Evolutionary conservation across 2,888 invertebrate genomes (phyloP).

Genomic region (Coelopa pilipes): DNA sequence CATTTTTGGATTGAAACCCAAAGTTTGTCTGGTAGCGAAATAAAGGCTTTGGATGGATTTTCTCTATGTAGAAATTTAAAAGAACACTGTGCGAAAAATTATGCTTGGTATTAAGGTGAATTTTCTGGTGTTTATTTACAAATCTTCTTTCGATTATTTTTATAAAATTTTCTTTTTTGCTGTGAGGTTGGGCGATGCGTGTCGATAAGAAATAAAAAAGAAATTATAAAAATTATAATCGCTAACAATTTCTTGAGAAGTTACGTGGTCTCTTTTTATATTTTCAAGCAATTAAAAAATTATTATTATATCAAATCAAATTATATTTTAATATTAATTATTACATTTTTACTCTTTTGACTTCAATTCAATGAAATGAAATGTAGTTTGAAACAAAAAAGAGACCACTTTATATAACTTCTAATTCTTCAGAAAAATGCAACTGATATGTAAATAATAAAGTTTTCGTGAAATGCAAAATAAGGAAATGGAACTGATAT

Average conservation of each 20-base stretch:
- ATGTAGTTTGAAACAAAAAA: too few species aligned
- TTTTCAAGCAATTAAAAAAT: not conserved
- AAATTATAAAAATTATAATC: not conserved
- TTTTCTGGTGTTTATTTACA: constrained; percentile 5
- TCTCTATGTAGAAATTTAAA: constrained; percentile 25
- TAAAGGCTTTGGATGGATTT: constrained; percentile 46
- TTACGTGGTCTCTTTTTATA: too few species aligned
- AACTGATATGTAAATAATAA: not conserved
- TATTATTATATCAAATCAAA: not conserved
- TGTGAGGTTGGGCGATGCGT: constrained; percentile 14
- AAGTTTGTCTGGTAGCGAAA: constrained; percentile 49
- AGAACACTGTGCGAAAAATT: constrained; percentile 16
- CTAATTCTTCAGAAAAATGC: not conserved
- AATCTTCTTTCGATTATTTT: not conserved
- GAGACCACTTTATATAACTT: too few species aligned
- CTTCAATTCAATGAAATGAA: too few species aligned
- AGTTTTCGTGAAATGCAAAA: constrained; percentile 2
- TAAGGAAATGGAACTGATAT: not conserved
- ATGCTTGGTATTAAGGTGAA: not conserved
- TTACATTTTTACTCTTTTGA: not conserved
- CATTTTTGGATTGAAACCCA: not conserved
- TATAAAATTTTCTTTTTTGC: not conserved
- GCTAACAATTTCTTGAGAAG: not conserved
- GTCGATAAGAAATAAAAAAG: not conserved
- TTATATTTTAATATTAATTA: not conserved